Evolutionary conservation across 2,888 invertebrate genomes (phyloP).

Genomic region (Ceriagrion tenellum): DNA sequence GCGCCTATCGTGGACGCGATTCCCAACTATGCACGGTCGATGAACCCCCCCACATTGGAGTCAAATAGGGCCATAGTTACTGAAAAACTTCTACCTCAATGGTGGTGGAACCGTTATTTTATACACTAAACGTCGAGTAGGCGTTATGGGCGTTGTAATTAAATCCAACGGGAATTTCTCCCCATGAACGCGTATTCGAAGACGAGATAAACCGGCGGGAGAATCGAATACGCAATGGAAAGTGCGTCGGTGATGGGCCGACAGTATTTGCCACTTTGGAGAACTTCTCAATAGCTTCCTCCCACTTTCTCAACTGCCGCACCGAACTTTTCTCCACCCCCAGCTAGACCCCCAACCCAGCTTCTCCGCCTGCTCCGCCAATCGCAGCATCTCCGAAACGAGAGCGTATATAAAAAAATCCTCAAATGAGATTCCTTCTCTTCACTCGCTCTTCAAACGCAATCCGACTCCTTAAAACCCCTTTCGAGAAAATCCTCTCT

Average conservation of each 20-base stretch:
- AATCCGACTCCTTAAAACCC: conserved; percentile 66
- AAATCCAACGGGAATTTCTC: background rate
- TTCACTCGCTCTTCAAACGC: conserved; percentile 52
- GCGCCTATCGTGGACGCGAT: background rate
- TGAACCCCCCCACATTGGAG: background rate
- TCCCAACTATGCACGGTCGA: background rate
- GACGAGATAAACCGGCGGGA: background rate
- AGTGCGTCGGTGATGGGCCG: conserved; percentile 24
- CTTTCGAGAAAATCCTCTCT: conserved; percentile 62
- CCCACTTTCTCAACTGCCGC: too few species aligned
- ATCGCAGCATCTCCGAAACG: background rate
- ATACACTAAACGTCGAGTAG: background rate
- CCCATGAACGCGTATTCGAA: background rate
- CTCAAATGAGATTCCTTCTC: conserved; percentile 55
- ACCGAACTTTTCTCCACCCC: background rate
- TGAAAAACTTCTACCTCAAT: background rate
- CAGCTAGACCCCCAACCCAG: background rate
- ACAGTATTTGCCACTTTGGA: conserved; percentile 47
- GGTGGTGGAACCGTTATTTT: background rate
- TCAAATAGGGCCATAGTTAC: background rate
- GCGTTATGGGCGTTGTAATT: background rate
- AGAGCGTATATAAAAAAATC: conserved; percentile 12
- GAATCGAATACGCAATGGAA: background rate
- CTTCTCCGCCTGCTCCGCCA: too few species aligned
- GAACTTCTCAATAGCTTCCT: conserved; percentile 21